Evolutionary conservation across 1,140 invertebrate genomes (phyloP).

Genomic region (Eulimnadia texana): DNA sequence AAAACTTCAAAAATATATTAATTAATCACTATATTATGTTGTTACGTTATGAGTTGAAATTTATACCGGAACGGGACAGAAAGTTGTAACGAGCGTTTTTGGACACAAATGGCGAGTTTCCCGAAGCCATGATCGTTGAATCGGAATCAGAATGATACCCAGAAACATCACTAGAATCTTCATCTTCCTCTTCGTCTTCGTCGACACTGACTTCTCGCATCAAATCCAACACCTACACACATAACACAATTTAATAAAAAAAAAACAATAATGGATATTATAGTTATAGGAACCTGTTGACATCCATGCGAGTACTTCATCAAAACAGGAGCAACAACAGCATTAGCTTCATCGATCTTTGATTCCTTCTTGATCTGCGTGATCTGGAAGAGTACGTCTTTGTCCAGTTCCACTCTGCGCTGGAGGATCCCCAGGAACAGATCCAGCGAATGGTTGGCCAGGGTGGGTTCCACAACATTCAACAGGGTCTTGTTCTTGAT

Average conservation of each 20-base stretch:
- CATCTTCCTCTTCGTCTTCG: constrained; percentile 28
- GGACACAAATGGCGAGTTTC: constrained; percentile 37
- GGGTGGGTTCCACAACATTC: constrained; percentile 59
- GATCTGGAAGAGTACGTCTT: constrained; percentile 51
- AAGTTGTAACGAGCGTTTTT: constrained; percentile 35
- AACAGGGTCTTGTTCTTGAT: constrained; percentile 83
- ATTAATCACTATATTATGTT: too few species aligned
- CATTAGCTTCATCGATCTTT: constrained; percentile 33
- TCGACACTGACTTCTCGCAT: constrained; percentile 41
- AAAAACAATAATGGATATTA: not conserved
- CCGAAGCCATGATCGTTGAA: constrained; percentile 40
- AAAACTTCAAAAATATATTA: too few species aligned
- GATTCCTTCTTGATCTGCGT: constrained; percentile 51
- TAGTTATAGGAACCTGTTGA: constrained; percentile 39
- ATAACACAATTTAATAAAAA: not conserved
- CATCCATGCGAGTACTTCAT: constrained; percentile 73
- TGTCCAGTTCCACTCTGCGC: constrained; percentile 49
- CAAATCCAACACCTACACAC: constrained; percentile 46
- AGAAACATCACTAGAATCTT: constrained; percentile 39
- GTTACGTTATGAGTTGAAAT: not conserved
- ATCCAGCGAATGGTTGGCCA: constrained; percentile 38
- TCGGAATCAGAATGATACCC: constrained; percentile 74
- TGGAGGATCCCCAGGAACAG: constrained; percentile 43
- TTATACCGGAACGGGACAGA: constrained; percentile 35
- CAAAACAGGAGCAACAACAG: constrained; percentile 55